Conservation (phyloP, 2,797 vertebrate genomes). For the Melanogrammus aeglefinus region DNA sequence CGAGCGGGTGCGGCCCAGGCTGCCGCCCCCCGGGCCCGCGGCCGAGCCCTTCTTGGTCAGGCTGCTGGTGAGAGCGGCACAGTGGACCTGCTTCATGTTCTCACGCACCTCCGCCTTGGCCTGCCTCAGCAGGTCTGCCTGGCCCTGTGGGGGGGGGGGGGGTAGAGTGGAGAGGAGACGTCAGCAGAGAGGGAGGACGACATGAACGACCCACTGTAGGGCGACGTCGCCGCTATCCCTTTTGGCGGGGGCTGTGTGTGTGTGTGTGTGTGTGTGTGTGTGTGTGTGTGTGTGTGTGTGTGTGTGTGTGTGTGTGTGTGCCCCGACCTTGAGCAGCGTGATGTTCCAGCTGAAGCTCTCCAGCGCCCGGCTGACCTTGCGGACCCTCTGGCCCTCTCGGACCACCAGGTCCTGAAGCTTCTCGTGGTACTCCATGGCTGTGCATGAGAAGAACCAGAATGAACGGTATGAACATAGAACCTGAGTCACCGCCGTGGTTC, state of each 20-base stretch:
- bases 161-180: not conserved
- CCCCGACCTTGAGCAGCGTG: conserved; percentile 90
- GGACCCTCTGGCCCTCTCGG: conserved; percentile 89
- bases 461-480: not conserved
- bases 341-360: conserved; percentile 97
- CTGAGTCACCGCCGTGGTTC: not conserved
- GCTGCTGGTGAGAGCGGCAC: conserved; percentile 84
- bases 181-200: conserved; percentile 1
- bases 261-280: conserved; percentile 7
- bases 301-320: conserved; percentile 16
- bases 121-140: conserved; percentile 88
- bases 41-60: conserved; percentile 77
- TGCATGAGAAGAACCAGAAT: not conserved
- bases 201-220: conserved; percentile 33
- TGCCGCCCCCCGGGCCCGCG: conserved; percentile 29
- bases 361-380: conserved; percentile 86
- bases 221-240: not conserved
- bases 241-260: not conserved
- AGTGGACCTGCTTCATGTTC: conserved; percentile 91
- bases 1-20: not conserved
- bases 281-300: not conserved
- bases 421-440: conserved; percentile 94
- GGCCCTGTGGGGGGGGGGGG: conserved; percentile 76
- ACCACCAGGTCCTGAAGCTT: conserved; percentile 82
- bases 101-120: conserved; percentile 89